Evolutionary conservation across 2,797 vertebrate species (phyloP), one percentile per base, ranked within the genome.

Genomic region (Craterocephalus amniculus): DNA sequence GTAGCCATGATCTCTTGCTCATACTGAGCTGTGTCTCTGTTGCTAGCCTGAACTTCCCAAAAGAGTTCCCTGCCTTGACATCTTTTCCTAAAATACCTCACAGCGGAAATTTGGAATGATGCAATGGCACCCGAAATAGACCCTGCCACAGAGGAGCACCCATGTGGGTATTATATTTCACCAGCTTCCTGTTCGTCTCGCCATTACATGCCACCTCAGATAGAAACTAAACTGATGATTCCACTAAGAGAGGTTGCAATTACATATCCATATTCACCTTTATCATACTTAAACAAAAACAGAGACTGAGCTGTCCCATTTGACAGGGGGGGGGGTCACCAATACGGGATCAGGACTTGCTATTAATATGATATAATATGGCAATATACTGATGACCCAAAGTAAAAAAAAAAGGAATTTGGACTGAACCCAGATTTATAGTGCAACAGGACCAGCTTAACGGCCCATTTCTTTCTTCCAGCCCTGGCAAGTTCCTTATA

Each of bases 41-140:
- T 63, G 38, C 56, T 67, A 43, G 54, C 45, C 70, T 66, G 65
- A 72, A 79, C 74, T 72, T 84, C 52, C 75, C 62, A 63, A 63
- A 76, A 58, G 35, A 32, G 49, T 63, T 70, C 56, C 68, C 75
- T 24, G 55, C 72, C 67, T 74, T 80, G 86, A 88, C 81, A 88
- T 81, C 6, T 32, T 67, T 89, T 87, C 89, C 79, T 62, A 79
- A 88, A 93, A 93, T 91, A 91, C 31, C 29, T 65, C 63, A 35
- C 56, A 34, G 72, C 29, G 68, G 75, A 72, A 79, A 70, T 68
- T 58, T 60, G 35, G 18, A 58, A 60, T 83, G 79, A 85, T 74
- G 71, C 62, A 74, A 79, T 10, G 22, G 58, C 27, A 66, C 74
- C 70, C 62, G 62, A 83, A 91, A 89, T 89, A 92, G 83, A 81